These are phyloP conservation scores for Morinoia aosen DNA, from an alignment of 2,888 invertebrate species.

Conservation along the genomic window DNA sequence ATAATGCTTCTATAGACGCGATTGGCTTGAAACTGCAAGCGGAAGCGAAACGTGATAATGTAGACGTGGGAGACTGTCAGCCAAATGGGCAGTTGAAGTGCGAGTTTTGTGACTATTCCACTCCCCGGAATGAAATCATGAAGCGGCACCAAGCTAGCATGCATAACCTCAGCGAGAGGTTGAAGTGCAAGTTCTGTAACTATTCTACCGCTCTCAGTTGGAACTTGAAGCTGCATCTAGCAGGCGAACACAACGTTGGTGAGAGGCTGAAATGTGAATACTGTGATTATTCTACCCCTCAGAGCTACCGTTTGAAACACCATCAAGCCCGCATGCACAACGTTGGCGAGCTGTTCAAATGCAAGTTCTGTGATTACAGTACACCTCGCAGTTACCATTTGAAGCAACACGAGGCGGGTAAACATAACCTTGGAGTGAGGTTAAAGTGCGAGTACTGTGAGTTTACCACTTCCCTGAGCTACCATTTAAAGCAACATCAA, in stretches of 20 bases:
- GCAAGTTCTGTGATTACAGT: not conserved
- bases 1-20: too few relatives aligned
- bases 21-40: too few relatives aligned
- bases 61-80: too few relatives aligned
- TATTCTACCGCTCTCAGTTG: not conserved
- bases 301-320: not conserved
- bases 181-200: not conserved
- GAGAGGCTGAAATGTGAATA: not conserved
- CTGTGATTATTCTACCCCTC: not conserved
- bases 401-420: not conserved
- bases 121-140: not conserved
- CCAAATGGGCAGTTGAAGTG: too few relatives aligned
- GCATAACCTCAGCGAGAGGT: not conserved
- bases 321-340: not conserved
- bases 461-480: not conserved
- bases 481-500: not conserved
- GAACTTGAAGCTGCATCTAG: too few relatives aligned
- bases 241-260: not conserved
- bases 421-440: not conserved
- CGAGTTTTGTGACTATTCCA: too few relatives aligned
- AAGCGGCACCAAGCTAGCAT: not conserved
- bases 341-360: not conserved
- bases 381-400: not conserved
- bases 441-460: not conserved
- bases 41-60: too few relatives aligned